A percentile compares a stretch with the other conserved stretches of the same genome.
Conservation (phyloP, 1,140 invertebrate genomes). For the Apis laboriosa region DNA sequence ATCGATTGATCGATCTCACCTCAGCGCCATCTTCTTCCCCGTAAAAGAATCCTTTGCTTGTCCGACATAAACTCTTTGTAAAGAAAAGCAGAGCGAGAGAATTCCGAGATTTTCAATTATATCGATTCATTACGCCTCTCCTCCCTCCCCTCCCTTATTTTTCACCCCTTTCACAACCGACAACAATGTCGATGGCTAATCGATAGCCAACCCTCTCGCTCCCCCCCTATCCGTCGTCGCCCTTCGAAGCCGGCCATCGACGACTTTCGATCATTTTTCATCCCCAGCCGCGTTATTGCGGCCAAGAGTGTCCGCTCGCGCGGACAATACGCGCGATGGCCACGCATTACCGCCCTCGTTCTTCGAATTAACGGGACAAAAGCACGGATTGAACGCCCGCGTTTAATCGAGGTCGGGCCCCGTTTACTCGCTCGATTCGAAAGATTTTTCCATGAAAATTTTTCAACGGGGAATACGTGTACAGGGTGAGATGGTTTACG, state of each 20-base stretch:
- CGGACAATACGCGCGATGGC: conserved; percentile 41
- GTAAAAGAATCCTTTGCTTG: not conserved
- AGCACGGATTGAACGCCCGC: not conserved
- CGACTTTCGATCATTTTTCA: conserved; percentile 70
- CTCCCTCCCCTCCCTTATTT: conserved; percentile 69
- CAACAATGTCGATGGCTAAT: conserved; percentile 69
- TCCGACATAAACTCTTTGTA: too few relatives aligned
- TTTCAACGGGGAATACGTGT: too few relatives aligned
- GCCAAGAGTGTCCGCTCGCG: conserved; percentile 55
- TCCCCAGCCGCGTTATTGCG: conserved; percentile 59
- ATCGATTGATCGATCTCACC: not conserved
- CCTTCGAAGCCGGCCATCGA: conserved; percentile 5
- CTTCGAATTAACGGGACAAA: conserved; percentile 56
- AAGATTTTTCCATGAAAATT: too few relatives aligned
- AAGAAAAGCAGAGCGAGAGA: not conserved
- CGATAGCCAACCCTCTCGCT: conserved; percentile 53
- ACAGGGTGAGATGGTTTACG: too few relatives aligned
- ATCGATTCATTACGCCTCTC: conserved; percentile 24
- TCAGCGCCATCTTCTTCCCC: too few relatives aligned
- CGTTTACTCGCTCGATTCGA: not conserved
- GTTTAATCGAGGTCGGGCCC: not conserved
- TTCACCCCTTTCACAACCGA: conserved; percentile 50
- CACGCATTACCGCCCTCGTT: conserved; percentile 62
- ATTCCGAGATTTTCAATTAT: conserved; percentile 60
- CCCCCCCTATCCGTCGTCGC: conserved; percentile 34